Conservation (phyloP, 1,140 invertebrate genomes). For the Lucilia cuprina region DNA sequence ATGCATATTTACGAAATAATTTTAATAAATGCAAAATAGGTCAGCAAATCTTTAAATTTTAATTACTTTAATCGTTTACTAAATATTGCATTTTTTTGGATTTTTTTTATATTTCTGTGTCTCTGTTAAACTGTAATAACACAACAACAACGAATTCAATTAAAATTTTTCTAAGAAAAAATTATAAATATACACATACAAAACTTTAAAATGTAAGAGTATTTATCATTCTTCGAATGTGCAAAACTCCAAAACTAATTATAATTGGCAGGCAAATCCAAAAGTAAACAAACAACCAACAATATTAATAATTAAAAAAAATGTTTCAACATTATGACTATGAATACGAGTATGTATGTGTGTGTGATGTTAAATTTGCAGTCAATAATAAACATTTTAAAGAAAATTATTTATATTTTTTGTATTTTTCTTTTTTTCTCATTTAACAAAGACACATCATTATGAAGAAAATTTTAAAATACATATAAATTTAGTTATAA, state of each 20-base stretch:
- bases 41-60: too few relatives aligned
- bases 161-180: background rate
- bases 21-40: too few relatives aligned
- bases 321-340: background rate
- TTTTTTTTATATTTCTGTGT: background rate
- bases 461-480: background rate
- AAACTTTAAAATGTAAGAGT: background rate
- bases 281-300: background rate
- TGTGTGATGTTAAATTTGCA: background rate
- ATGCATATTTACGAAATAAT: too few relatives aligned
- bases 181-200: background rate
- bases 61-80: background rate
- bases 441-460: background rate
- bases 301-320: background rate
- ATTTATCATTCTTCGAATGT: constrained; percentile 10
- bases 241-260: constrained; percentile 17
- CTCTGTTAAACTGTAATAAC: background rate
- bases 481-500: too few relatives aligned
- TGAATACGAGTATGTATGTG: too few relatives aligned
- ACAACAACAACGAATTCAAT: background rate
- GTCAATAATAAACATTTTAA: background rate
- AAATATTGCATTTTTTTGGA: background rate
- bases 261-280: background rate
- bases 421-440: too few relatives aligned
- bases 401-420: background rate